These are phyloP conservation scores for Pyralis farinalis DNA, from an alignment of 2,888 invertebrate species.

Conservation along the genomic window DNA sequence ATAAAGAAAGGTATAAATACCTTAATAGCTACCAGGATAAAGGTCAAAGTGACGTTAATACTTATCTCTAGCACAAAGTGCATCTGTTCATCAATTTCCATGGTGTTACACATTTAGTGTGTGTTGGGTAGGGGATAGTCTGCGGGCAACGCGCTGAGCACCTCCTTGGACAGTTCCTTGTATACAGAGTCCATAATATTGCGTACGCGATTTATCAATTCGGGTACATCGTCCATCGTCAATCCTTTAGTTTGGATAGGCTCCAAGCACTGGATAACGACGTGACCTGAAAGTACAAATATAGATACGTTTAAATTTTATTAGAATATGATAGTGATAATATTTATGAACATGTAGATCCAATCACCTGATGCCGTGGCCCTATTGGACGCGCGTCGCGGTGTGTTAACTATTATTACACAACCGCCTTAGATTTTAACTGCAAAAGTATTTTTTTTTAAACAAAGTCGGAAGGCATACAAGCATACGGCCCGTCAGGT, in stretches of 20 bases:
- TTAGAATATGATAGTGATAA: too few species aligned
- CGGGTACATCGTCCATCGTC: conserved; percentile 71
- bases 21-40: conserved; percentile 2
- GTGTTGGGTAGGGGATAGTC: conserved; percentile 70
- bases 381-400: too few species aligned
- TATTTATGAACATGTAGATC: too few species aligned
- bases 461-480: too few species aligned
- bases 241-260: conserved; percentile 74
- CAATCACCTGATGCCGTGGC: too few species aligned
- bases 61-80: conserved; percentile 2
- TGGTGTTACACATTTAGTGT: conserved; percentile 37
- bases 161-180: conserved; percentile 72
- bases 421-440: too few species aligned
- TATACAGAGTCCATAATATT: conserved; percentile 73
- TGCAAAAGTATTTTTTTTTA: too few species aligned
- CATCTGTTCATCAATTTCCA: not conserved
- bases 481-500: too few species aligned
- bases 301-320: too few species aligned
- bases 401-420: too few species aligned
- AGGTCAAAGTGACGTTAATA: not conserved
- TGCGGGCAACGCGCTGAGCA: conserved; percentile 62
- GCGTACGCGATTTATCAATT: conserved; percentile 66
- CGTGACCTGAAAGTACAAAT: conserved; percentile 63
- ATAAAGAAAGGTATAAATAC: conserved; percentile 1
- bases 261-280: conserved; percentile 76